phyloP scores from a whole-genome alignment of 2,113 vertebrate species.

The Merops nubicus region DNA sequence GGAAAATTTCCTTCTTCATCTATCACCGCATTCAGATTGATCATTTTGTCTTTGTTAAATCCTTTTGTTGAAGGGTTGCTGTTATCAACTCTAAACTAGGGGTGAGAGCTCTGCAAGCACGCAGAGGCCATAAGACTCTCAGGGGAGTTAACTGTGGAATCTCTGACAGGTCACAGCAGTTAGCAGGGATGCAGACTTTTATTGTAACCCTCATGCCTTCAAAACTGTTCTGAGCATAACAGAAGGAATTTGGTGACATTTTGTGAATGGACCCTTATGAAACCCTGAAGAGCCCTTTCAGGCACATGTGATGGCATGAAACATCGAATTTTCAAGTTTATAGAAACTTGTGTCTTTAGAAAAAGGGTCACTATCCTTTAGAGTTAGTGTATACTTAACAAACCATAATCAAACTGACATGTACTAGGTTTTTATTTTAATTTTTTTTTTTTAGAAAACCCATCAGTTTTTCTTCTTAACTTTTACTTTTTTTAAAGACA shows the following conservation, averaged over 20 bases:
- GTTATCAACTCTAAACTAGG: neutral
- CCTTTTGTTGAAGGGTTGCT: neutral
- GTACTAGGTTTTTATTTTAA: neutral
- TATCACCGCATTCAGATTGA: neutral
- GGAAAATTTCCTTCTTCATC: neutral
- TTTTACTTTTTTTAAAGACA: neutral
- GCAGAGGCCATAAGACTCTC: neutral
- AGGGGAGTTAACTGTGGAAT: neutral
- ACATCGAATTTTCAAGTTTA: neutral
- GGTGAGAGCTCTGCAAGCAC: neutral
- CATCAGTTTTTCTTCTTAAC: neutral
- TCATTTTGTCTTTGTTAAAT: neutral
- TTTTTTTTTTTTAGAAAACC: neutral
- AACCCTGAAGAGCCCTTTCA: neutral
- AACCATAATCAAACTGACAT: neutral
- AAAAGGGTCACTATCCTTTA: neutral
- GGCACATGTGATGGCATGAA: neutral
- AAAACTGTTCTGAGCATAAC: neutral
- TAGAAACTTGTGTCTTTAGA: neutral
- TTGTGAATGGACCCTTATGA: neutral
- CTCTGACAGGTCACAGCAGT: neutral
- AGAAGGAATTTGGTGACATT: neutral
- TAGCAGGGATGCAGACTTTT: neutral
- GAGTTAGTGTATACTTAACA: neutral
- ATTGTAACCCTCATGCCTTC: neutral